Evolutionary conservation across 92 coral and sea anemone genomes (phyloP), one percentile per base, ranked within the genome.

Genomic region (Porites rus): DNA sequence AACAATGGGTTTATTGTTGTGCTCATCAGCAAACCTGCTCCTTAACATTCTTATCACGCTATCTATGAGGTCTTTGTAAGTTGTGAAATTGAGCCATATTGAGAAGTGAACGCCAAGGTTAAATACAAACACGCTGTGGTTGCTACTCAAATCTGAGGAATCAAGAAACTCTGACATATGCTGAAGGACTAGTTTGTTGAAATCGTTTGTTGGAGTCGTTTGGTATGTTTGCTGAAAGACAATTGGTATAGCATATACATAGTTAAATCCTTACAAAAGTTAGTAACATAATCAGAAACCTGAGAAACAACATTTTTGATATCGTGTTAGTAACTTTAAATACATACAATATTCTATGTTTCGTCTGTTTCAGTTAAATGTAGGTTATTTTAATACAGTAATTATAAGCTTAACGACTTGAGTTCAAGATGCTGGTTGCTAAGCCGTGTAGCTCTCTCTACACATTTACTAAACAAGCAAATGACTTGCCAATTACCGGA

Each of bases 41-140:
- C 21, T 61, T 28, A 92, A 7, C n/a, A 92, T 76, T 68, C 24
- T 72, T 3, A 92, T 68, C 38, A 84, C 90, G 24, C 64, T 86
- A 19, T 86, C 77, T 51, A 92, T 81, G 3, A 92, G 90, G 65
- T 51, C 69, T 67, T 80, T 78, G 84, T 84, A 92, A 51, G 72
- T 74, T 51, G 92, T 84, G 65, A 92, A 92, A 74, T 88, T 92
- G 14, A 92, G 81, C 43, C 90, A 75, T 6, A 84, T 50, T 2
- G 92, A 68, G 60, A 79, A 92, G 56, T 92, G 94, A n/a, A 89
- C 85, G 10, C 92, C 94, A 19, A 92, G 83, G 43, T 92, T 92
- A 46, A 92, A 84, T 18, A 92, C 71, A 38, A 92, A 92, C 13
- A 80, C 87, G 43, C 92, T 88, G 65, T 89, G 74, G 7, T 31